Conservation (phyloP, 2,888 invertebrate species). For the Drosophila flavopinicola region DNA sequence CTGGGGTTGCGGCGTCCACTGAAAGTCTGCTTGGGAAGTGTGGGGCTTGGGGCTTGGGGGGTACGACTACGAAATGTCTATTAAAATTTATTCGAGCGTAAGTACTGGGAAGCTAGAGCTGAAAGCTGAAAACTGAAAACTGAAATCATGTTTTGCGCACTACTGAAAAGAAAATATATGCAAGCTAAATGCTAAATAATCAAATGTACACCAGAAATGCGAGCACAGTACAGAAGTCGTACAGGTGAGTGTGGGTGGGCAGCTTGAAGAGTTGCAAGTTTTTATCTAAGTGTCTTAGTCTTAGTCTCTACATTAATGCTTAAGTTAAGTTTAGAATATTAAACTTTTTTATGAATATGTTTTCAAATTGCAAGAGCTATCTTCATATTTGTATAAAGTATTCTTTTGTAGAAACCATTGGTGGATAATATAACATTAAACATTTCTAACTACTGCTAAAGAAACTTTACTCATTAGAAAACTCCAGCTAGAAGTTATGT, state of each 20-base stretch:
- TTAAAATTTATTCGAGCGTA: conserved; percentile 78
- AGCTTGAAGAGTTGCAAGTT: conserved; percentile 18
- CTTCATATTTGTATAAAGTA: too few species aligned
- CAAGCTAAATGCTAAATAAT: conserved; percentile 75
- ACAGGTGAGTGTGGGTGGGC: conserved; percentile 25
- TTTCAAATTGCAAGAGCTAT: too few species aligned
- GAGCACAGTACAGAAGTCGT: conserved; percentile 10
- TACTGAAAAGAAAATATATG: conserved; percentile 71
- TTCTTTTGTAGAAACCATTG: too few species aligned
- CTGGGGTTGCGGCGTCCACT: conserved; percentile 3
- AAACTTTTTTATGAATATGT: too few species aligned
- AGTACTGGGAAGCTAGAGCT: conserved; percentile 62
- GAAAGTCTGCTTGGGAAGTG: not conserved
- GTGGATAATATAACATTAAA: too few species aligned
- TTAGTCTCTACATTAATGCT: too few species aligned
- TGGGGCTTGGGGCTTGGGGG: not conserved
- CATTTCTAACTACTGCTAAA: too few species aligned
- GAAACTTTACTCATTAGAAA: too few species aligned
- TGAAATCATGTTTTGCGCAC: conserved; percentile 73
- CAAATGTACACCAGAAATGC: conserved; percentile 64
- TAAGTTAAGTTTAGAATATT: too few species aligned
- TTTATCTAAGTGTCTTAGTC: too few species aligned
- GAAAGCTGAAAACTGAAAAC: conserved; percentile 39
- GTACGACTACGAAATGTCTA: conserved; percentile 70
- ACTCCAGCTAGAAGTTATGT: too few species aligned